These are phyloP conservation scores for Pheosia gnoma DNA, from an alignment of 2,888 invertebrate genomes.

Conservation along the genomic window DNA sequence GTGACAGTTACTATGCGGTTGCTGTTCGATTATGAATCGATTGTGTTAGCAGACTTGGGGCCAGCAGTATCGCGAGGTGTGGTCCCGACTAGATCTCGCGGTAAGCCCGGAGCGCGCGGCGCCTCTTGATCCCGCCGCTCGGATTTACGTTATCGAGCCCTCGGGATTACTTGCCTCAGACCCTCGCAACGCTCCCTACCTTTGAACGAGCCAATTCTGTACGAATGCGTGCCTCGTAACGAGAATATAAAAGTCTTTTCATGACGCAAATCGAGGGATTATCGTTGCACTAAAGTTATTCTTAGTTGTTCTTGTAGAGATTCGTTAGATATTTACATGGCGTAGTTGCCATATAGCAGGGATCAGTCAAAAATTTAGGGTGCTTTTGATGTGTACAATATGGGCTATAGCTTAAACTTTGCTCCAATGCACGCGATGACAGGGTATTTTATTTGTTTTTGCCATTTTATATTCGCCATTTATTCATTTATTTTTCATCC, in stretches of 20 bases:
- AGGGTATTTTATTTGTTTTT: too few species aligned
- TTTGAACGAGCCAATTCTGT: slow-evolving; percentile 21
- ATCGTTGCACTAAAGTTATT: slow-evolving; percentile 46
- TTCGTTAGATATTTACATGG: neutral
- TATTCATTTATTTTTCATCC: too few species aligned
- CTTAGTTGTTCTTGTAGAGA: neutral
- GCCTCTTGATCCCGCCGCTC: slow-evolving; percentile 62
- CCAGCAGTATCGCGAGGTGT: slow-evolving; percentile 41
- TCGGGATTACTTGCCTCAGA: slow-evolving; percentile 56
- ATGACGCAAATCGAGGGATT: slow-evolving; percentile 57
- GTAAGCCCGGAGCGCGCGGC: slow-evolving; percentile 63
- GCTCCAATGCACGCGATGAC: too few species aligned
- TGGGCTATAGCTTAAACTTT: too few species aligned
- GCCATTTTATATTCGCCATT: too few species aligned
- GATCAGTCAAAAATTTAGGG: too few species aligned
- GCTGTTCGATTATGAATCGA: too few species aligned
- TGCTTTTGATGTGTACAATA: too few species aligned
- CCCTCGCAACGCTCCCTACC: slow-evolving; percentile 43
- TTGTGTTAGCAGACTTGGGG: too few species aligned
- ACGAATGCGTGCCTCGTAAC: slow-evolving; percentile 47
- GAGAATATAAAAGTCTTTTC: slow-evolving; percentile 66
- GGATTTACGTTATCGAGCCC: slow-evolving; percentile 78
- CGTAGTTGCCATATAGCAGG: too few species aligned
- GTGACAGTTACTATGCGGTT: too few species aligned
- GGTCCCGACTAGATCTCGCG: slow-evolving; percentile 63